Evolutionary conservation across 2,797 vertebrate genomes (phyloP).

Genomic region (Etheostoma perlongum): DNA sequence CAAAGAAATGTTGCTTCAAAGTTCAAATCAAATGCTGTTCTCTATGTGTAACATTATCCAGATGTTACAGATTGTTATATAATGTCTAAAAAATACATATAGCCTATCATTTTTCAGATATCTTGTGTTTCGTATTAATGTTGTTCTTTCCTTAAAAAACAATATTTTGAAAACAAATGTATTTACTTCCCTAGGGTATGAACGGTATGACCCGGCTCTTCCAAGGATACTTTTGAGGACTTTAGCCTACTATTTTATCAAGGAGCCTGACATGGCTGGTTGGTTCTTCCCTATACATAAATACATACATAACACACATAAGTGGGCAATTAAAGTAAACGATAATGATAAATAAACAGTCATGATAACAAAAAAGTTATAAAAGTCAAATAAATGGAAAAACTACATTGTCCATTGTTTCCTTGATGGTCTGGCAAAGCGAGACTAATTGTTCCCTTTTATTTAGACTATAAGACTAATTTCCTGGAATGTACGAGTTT

Average conservation of each 20-base stretch:
- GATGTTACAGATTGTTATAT: not conserved
- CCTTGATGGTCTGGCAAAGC: no score
- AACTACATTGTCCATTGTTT: no score
- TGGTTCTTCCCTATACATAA: no score
- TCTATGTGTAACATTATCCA: not conserved
- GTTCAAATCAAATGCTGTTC: not conserved
- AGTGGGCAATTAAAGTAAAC: no score
- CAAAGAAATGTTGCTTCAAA: not conserved
- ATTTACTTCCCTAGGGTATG: not conserved
- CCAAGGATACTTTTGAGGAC: not conserved
- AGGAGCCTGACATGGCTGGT: not conserved
- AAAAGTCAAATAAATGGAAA: not conserved
- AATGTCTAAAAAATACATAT: not conserved
- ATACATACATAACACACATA: not conserved
- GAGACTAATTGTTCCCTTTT: not conserved
- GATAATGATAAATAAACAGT: not conserved
- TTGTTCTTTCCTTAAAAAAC: not conserved
- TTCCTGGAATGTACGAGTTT: not conserved
- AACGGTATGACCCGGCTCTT: not conserved
- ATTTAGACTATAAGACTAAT: not conserved
- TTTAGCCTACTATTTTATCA: not conserved
- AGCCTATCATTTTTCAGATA: not conserved
- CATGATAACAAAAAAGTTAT: not conserved
- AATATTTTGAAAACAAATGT: conserved; percentile 43
- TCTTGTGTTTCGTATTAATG: not conserved